phyloP scores from a whole-genome alignment of 2,888 invertebrate species.

The Oligia latruncula region DNA sequence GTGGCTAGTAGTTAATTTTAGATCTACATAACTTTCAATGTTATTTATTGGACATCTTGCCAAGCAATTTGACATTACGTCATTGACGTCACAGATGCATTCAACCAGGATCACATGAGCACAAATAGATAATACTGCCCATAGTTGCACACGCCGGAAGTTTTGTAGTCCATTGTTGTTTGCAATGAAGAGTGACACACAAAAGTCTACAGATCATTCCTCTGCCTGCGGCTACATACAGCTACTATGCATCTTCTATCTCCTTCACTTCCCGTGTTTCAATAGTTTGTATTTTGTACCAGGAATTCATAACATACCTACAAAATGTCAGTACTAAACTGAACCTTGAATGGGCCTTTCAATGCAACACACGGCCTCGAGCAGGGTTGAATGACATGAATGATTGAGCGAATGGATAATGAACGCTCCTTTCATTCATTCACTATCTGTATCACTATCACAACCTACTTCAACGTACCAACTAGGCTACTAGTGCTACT shows the following conservation, averaged over 20 bases:
- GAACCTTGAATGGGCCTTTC: slow-evolving; percentile 79
- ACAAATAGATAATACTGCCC: slow-evolving; percentile 42
- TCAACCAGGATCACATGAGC: slow-evolving; percentile 63
- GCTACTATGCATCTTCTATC: slow-evolving; percentile 52
- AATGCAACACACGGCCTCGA: slow-evolving; percentile 73
- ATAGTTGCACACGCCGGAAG: slow-evolving; percentile 70
- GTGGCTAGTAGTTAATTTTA: slow-evolving; percentile 33
- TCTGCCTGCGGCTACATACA: background rate
- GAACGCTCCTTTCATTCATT: slow-evolving; percentile 67
- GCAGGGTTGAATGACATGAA: slow-evolving; percentile 76
- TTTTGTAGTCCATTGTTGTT: slow-evolving; percentile 71
- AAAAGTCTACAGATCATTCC: slow-evolving; percentile 49
- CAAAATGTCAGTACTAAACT: slow-evolving; percentile 64
- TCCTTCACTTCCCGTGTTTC: slow-evolving; percentile 58
- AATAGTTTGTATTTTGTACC: slow-evolving; percentile 57
- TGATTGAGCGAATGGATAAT: slow-evolving; percentile 69
- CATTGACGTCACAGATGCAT: slow-evolving; percentile 59
- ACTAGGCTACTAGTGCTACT: background rate
- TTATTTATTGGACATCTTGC: slow-evolving; percentile 40
- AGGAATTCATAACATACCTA: slow-evolving; percentile 64
- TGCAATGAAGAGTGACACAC: slow-evolving; percentile 68
- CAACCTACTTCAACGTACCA: slow-evolving; percentile 41
- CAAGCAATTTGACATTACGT: slow-evolving; percentile 51
- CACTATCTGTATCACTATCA: slow-evolving; percentile 54
- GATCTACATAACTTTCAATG: slow-evolving; percentile 40